These are phyloP conservation scores for Dryocosmus kuriphilus DNA, from an alignment of 2,888 invertebrate species.

Conservation along the genomic window DNA sequence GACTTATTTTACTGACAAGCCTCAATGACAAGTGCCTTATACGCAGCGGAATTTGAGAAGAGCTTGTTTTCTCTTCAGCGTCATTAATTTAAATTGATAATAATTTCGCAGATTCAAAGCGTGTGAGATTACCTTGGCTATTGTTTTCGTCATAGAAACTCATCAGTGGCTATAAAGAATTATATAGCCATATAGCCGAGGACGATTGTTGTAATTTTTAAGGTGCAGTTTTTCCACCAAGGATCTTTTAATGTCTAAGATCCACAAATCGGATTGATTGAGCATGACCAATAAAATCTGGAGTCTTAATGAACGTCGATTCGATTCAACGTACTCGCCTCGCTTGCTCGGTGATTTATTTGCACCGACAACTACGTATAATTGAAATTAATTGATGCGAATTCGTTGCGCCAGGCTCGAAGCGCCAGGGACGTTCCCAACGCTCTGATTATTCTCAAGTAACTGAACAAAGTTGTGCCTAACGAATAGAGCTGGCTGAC, in stretches of 20 bases:
- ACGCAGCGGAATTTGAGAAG: not conserved
- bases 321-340: not conserved
- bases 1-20: not conserved
- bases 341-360: slow-evolving; percentile 40
- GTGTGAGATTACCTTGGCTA: too few relatives aligned
- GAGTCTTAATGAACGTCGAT: not conserved
- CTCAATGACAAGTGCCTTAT: not conserved
- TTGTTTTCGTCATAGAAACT: not conserved
- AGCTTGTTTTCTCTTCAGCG: not conserved
- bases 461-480: not conserved
- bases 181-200: not conserved
- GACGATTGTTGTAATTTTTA: not conserved
- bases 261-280: not conserved
- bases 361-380: slow-evolving; percentile 44
- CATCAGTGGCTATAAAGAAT: not conserved
- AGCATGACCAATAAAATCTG: not conserved
- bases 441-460: not conserved
- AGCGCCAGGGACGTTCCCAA: not conserved
- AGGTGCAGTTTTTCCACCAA: not conserved
- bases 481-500: not conserved
- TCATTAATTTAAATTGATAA: too few relatives aligned
- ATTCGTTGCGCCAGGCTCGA: not conserved
- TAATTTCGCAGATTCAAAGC: too few relatives aligned
- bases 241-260: not conserved
- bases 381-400: slow-evolving; percentile 51